Evolutionary conservation across 2,888 invertebrate species (phyloP).

Genomic region (Lepidochrysops patricia): DNA sequence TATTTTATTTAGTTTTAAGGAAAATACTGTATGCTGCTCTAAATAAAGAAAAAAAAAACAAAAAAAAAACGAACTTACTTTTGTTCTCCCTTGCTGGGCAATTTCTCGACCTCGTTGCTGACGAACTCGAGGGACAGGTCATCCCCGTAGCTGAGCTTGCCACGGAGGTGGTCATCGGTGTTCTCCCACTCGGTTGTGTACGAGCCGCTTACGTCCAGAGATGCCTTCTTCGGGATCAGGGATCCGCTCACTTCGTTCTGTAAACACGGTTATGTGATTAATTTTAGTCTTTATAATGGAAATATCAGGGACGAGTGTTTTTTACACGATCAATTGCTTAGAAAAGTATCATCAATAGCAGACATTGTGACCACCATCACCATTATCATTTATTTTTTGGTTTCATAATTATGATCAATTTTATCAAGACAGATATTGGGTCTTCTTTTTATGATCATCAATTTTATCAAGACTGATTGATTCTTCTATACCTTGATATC

Average conservation of each 20-base stretch:
- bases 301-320: too few species aligned
- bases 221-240: constrained; percentile 43
- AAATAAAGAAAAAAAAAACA: too few species aligned
- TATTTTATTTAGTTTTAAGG: too few species aligned
- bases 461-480: too few species aligned
- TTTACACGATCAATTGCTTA: too few species aligned
- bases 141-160: constrained; percentile 64
- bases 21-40: too few species aligned
- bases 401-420: too few species aligned
- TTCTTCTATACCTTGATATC: constrained; percentile 41
- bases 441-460: background rate
- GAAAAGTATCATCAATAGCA: too few species aligned
- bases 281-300: background rate
- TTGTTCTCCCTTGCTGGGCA: constrained; percentile 43
- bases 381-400: too few species aligned
- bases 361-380: too few species aligned
- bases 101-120: constrained; percentile 49
- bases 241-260: constrained; percentile 51
- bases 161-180: constrained; percentile 46
- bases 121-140: constrained; percentile 46
- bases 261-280: background rate
- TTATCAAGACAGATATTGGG: background rate
- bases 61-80: constrained; percentile 48
- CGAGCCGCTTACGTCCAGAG: constrained; percentile 33
- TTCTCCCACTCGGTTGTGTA: constrained; percentile 36